A percentile compares a stretch with the other conserved stretches of the same genome.
These are phyloP conservation scores for Diaperis boleti DNA, from an alignment of 2,888 invertebrate genomes.

Conservation along the genomic window DNA sequence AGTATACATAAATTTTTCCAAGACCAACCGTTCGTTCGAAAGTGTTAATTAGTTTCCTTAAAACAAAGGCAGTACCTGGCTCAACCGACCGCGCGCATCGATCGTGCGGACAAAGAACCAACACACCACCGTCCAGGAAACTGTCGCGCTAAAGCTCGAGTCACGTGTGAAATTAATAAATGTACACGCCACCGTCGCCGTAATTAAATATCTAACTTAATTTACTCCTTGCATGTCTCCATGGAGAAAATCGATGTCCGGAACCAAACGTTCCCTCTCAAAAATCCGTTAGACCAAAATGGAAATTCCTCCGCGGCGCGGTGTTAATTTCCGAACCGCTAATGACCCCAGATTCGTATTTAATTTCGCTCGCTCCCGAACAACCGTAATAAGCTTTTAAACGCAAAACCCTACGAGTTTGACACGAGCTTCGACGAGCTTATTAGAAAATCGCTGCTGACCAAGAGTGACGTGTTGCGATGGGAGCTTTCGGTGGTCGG, in stretches of 20 bases:
- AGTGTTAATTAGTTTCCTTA: conserved; percentile 35
- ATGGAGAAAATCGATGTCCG: conserved; percentile 2
- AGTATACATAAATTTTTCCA: too few relatives aligned
- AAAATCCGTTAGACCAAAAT: neutral
- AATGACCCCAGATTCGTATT: conserved; percentile 4
- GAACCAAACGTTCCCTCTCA: neutral
- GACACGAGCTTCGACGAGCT: conserved; percentile 35
- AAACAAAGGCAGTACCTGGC: conserved; percentile 59
- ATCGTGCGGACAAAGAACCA: conserved; percentile 56
- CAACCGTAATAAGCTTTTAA: conserved; percentile 3
- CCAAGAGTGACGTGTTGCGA: neutral
- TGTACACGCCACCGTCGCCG: conserved; percentile 60
- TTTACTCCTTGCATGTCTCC: conserved; percentile 59
- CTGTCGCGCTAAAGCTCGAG: conserved; percentile 56
- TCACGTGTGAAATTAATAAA: conserved; percentile 66
- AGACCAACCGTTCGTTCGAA: too few relatives aligned
- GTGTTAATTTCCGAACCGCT: conserved; percentile 5
- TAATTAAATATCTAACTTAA: conserved; percentile 65
- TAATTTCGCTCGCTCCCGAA: conserved; percentile 5
- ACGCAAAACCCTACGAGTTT: conserved; percentile 8
- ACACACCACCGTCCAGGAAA: conserved; percentile 60
- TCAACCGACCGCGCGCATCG: conserved; percentile 50
- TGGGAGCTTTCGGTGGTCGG: neutral
- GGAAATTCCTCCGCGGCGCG: neutral
- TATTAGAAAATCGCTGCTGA: conserved; percentile 42